A percentile compares a stretch with the other conserved stretches of the same genome.
These are phyloP conservation scores for Scolopax bukidnonensis DNA, from an alignment of 2,797 vertebrate species.

Conservation along the genomic window DNA sequence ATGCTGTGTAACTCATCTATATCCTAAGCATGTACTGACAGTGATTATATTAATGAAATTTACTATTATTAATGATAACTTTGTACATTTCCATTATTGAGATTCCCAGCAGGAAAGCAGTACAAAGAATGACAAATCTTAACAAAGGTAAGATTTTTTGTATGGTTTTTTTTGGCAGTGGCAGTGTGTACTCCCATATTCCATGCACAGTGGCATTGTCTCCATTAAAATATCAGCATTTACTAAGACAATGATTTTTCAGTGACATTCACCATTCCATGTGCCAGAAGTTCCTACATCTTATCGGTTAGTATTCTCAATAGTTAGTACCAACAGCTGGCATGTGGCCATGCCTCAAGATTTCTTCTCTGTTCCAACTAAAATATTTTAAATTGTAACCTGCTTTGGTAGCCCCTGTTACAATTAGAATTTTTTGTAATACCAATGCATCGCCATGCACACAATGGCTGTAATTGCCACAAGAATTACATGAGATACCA, in stretches of 20 bases:
- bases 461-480: not conserved
- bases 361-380: not conserved
- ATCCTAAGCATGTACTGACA: not conserved
- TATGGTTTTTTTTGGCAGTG: not conserved
- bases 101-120: not conserved
- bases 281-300: not conserved
- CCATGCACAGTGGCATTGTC: not conserved
- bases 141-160: not conserved
- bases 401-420: not conserved
- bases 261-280: not conserved
- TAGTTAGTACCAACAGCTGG: not conserved
- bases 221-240: not conserved
- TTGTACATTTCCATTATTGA: conserved; percentile 35
- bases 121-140: not conserved
- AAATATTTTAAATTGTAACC: not conserved
- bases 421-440: not conserved
- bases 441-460: not conserved
- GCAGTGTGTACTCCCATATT: fast-evolving
- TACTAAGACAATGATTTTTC: not conserved
- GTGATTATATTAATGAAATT: conserved; percentile 35
- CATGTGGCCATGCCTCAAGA: not conserved
- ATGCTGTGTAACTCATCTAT: not conserved
- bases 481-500: not conserved
- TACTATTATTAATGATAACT: conserved; percentile 37
- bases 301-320: not conserved